Base-by-base conservation (phyloP, 2,113 vertebrate genomes). In the Cinclus cinclus region DNA sequence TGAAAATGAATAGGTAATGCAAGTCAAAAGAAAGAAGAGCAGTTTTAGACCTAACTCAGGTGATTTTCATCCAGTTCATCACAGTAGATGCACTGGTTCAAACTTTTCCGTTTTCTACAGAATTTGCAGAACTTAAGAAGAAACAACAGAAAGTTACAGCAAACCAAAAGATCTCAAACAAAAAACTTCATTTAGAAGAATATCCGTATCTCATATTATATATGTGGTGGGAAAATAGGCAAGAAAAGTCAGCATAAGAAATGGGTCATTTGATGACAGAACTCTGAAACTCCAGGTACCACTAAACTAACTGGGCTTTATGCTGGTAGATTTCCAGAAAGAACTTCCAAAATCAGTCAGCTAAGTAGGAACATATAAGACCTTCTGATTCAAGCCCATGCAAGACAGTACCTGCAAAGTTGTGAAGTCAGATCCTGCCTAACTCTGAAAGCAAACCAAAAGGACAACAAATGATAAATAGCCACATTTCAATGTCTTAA, bases 361-460 rank as follows among this genome's bases (percentile, higher is more conserved):
- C 46, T 73, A 69, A 59, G 55, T 12, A 84, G 64, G 63, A 89
- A 67, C n/a, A 64, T 4, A 0, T 9, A 94, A 92, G 86, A 94
- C 47, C 42, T 74, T 62, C 42, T 56, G 39, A 81, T 56, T 86
- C 21, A 71, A 93, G 83, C 24, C 39, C 83, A 56, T 31, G 30
- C 33, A 92, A 81, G 73, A 88, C 14, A 87, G 7, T 27, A 59
- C 56, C 27, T 76, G 62, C 59, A 44, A 93, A 68, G 71, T 1
- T 78, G 19, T 47, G 49, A 84, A 35, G 60, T 67, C 73, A 78
- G 83, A 87, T 63, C 69, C 83, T 63, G 59, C 47, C 80, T 93
- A 90, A 86, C 30, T 67, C 65, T 94, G 63, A 81, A 80, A 93
- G 76, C 59, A 94, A 94, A 83, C 9, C n/a, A 74, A 35, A 92